Percentiles rank a stretch among this genome's conserved stretches.
Evolutionary conservation across 37 sponge, comb jelly and placozoan genomes (phyloP).

Genomic region (Amphimedon queenslandica): DNA sequence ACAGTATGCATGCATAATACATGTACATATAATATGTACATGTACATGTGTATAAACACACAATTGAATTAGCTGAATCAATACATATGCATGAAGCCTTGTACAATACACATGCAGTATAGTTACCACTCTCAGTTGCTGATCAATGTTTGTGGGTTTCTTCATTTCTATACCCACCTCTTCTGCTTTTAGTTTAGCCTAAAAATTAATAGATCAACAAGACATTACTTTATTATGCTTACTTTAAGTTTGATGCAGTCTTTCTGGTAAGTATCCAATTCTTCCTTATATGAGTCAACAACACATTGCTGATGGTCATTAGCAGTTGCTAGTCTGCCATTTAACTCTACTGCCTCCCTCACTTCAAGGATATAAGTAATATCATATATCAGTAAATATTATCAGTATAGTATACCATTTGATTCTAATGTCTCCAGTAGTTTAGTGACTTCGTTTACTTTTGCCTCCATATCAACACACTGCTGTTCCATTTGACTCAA

Average conservation of each 20-base stretch:
- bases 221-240: no score
- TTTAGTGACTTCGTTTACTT: constrained; percentile 20
- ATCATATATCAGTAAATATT: background rate
- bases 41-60: constrained; percentile 12
- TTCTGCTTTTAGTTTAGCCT: no score
- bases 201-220: no score
- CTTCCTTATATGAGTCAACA: constrained; percentile 9
- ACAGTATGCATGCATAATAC: background rate
- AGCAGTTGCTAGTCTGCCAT: constrained; percentile 40
- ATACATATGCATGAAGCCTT: background rate
- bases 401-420: constrained; percentile 44
- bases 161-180: background rate
- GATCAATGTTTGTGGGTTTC: constrained; percentile 15
- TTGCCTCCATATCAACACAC: constrained; percentile 17
- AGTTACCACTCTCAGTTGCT: constrained; percentile 62
- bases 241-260: background rate
- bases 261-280: constrained; percentile 23
- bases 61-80: background rate
- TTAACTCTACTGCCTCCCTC: constrained; percentile 28
- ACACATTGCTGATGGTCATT: constrained; percentile 62
- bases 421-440: constrained; percentile 50
- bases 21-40: background rate
- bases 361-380: constrained; percentile 13
- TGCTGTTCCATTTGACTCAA: constrained; percentile 55
- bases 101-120: background rate